Evolutionary conservation across 2,797 vertebrate species (phyloP).

Genomic region (Rhabdophis nuchalis): DNA sequence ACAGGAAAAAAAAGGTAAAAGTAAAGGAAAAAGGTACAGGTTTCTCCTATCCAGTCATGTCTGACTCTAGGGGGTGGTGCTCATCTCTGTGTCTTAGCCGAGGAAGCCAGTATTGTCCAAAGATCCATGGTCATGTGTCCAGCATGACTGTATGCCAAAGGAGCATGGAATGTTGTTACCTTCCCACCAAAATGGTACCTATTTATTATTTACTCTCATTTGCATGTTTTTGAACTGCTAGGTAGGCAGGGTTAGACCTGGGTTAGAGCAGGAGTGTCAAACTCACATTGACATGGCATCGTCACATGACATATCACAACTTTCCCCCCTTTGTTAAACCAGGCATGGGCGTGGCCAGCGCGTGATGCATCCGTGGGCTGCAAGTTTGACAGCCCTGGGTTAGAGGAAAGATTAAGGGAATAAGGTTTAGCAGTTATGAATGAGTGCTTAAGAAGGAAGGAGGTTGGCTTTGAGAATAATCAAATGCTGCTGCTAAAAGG

Average conservation of each 20-base stretch:
- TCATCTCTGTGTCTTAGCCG: not conserved
- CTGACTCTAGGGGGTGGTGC: not conserved
- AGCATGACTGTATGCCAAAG: not conserved
- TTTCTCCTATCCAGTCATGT: not conserved
- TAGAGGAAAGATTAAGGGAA: slow-evolving; percentile 2
- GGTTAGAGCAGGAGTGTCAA: too few relatives aligned
- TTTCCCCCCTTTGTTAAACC: too few relatives aligned
- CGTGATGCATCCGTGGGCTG: too few relatives aligned
- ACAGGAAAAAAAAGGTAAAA: not conserved
- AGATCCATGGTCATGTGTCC: not conserved
- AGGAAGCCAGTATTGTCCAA: not conserved
- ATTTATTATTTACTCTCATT: not conserved
- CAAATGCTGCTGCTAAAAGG: not conserved
- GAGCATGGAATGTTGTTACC: not conserved
- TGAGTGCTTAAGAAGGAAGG: not conserved
- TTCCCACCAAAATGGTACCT: not conserved
- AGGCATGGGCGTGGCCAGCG: too few relatives aligned
- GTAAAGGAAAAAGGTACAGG: not conserved
- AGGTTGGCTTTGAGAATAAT: not conserved
- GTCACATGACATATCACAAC: too few relatives aligned
- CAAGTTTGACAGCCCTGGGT: too few relatives aligned
- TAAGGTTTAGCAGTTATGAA: not conserved
- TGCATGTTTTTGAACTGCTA: not conserved
- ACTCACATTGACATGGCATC: too few relatives aligned
- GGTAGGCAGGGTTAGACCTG: not conserved